phyloP scores from a whole-genome alignment of 2,797 vertebrate species.

The Zonotrichia albicollis region DNA sequence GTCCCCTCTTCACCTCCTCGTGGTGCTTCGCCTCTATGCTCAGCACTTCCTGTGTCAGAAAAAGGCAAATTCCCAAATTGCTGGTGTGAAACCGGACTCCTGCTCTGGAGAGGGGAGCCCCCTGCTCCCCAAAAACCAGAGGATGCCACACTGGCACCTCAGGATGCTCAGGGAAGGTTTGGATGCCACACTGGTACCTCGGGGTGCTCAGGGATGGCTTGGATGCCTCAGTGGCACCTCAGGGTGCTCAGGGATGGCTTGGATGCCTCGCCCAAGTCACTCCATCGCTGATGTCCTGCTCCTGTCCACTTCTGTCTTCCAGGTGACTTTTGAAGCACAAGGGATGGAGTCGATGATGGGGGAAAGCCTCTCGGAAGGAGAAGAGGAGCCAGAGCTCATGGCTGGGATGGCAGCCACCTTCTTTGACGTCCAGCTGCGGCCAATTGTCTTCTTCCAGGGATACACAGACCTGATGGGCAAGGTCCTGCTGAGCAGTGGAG shows the following conservation, averaged over 20 bases:
- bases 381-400: constrained; percentile 50
- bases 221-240: neutral
- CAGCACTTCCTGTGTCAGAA: neutral
- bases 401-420: constrained; percentile 71
- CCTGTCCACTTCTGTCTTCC: neutral
- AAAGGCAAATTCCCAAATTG: neutral
- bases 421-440: constrained; percentile 72
- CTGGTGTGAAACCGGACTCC: accelerated
- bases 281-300: neutral
- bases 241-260: neutral
- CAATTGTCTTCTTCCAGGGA: constrained; percentile 67
- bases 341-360: constrained; percentile 63
- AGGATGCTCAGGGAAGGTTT: neutral
- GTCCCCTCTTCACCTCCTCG: neutral
- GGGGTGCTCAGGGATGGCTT: neutral
- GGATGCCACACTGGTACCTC: too few relatives aligned
- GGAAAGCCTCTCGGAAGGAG: neutral
- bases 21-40: neutral
- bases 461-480: constrained; percentile 77
- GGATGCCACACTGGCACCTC: too few relatives aligned
- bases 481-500: constrained; percentile 57
- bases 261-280: neutral
- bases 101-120: neutral
- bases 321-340: constrained; percentile 70
- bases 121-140: neutral